phyloP scores from a whole-genome alignment of 2,888 invertebrate genomes.

The Desoria tigrina region DNA sequence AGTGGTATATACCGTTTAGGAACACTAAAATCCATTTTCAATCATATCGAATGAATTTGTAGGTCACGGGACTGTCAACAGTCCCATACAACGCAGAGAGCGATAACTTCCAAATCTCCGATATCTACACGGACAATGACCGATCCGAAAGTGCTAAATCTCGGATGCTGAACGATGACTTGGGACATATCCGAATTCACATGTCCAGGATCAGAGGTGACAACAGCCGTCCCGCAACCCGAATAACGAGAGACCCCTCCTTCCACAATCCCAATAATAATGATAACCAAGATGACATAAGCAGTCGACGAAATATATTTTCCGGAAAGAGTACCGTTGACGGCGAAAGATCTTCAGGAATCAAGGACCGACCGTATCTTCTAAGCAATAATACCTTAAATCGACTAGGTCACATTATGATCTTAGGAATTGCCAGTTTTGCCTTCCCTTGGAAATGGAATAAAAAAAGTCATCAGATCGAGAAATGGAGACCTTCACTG shows the following conservation, averaged over 20 bases:
- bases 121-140: not conserved
- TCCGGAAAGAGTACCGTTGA: not conserved
- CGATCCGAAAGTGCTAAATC: not conserved
- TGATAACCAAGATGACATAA: constrained; percentile 17
- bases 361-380: constrained; percentile 23
- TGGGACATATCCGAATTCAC: constrained; percentile 18
- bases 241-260: constrained; percentile 24
- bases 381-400: constrained; percentile 30
- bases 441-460: constrained; percentile 38
- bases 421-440: constrained; percentile 18
- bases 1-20: too few species aligned
- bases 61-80: constrained; percentile 30
- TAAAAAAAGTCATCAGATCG: constrained; percentile 18
- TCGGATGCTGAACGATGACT: not conserved
- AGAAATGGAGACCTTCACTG: constrained; percentile 16
- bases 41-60: too few species aligned
- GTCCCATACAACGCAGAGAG: constrained; percentile 29
- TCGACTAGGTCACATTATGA: constrained; percentile 27
- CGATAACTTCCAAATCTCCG: constrained; percentile 17
- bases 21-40: too few species aligned
- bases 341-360: constrained; percentile 1
- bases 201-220: constrained; percentile 20
- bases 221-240: constrained; percentile 6
- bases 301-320: too few species aligned
- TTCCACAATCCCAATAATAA: not conserved